phyloP scores from a whole-genome alignment of 2,113 vertebrate genomes.

The Glaucidium brasilianum region DNA sequence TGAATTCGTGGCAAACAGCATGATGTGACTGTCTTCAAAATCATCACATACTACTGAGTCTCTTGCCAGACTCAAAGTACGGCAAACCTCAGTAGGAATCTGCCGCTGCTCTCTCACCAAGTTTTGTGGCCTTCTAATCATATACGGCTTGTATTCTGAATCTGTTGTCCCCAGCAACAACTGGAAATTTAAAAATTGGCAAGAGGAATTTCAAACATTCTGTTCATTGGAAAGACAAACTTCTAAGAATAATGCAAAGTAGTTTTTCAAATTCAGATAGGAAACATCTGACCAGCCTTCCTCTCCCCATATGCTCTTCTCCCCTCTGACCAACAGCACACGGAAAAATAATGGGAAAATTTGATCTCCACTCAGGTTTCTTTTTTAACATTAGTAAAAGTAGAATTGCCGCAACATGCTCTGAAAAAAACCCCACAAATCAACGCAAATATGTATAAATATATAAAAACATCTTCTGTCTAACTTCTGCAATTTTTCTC shows the following conservation, averaged over 20 bases:
- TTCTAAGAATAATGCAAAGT: background rate
- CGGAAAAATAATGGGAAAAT: background rate
- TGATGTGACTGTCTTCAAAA: background rate
- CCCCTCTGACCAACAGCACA: background rate
- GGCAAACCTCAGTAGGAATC: background rate
- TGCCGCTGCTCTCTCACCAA: background rate
- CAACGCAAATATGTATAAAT: background rate
- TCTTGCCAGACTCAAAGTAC: background rate
- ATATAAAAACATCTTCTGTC: background rate
- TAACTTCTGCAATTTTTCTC: background rate
- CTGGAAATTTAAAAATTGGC: background rate
- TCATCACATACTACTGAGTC: rapidly evolving
- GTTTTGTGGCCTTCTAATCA: background rate
- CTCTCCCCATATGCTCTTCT: background rate
- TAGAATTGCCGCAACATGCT: background rate
- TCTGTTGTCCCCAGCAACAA: background rate
- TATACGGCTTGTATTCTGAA: no score
- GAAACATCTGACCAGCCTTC: background rate
- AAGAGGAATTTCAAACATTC: background rate
- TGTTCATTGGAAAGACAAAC: background rate
- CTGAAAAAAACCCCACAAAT: background rate
- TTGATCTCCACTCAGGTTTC: background rate
- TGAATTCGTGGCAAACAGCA: background rate
- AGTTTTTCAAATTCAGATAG: background rate
- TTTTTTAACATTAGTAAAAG: background rate